phyloP scores from a whole-genome alignment of 2,797 vertebrate genomes.

The Chelon auratus region DNA sequence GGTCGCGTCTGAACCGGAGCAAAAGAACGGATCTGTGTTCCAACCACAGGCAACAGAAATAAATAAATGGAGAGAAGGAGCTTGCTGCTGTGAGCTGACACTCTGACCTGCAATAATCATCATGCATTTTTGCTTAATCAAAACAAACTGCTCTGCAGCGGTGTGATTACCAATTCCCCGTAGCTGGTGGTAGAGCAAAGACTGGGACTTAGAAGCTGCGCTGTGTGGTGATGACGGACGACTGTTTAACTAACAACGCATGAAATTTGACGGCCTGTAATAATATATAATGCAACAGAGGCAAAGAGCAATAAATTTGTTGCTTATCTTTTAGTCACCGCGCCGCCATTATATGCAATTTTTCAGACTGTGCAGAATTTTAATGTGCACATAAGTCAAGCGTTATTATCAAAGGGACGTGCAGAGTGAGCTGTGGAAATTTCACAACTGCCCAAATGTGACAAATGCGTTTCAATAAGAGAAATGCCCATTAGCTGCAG shows the following conservation, averaged over 20 bases:
- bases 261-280: constrained; percentile 31
- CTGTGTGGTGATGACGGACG: constrained; percentile 21
- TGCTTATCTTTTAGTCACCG: constrained; percentile 40
- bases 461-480: constrained; percentile 61
- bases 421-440: constrained; percentile 34
- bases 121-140: constrained; percentile 41
- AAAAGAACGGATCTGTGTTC: too few species aligned
- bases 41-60: too few species aligned
- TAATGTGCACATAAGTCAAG: constrained; percentile 51
- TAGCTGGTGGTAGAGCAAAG: constrained; percentile 21
- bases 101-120: constrained; percentile 23
- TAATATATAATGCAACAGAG: not conserved
- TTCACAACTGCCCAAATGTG: constrained; percentile 50
- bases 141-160: constrained; percentile 41
- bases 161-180: constrained; percentile 17
- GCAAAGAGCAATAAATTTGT: constrained; percentile 10
- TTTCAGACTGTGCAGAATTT: constrained; percentile 31
- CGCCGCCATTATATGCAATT: constrained; percentile 34
- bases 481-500: constrained; percentile 26
- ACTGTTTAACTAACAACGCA: constrained; percentile 46
- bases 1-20: not conserved
- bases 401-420: constrained; percentile 12
- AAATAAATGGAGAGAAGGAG: too few species aligned
- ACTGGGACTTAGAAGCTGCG: constrained; percentile 31
- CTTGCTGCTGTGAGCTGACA: not conserved